Conservation (phyloP, 2,797 vertebrate genomes). For the Peromyscus attwateri region DNA sequence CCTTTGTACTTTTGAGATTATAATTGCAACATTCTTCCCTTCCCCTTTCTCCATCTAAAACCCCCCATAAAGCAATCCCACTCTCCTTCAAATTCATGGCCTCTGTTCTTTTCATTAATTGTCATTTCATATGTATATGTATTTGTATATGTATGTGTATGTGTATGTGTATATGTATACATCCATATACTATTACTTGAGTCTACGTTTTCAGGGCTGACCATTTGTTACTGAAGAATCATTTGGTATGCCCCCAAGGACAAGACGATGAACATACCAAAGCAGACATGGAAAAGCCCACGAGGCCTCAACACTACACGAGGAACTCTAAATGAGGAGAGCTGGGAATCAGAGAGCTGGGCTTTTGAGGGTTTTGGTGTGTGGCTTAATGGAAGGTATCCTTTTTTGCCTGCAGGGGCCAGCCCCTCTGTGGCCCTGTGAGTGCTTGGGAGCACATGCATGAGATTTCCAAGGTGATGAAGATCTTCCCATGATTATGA, state of each 20-base stretch:
- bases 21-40: background rate
- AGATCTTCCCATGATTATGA: background rate
- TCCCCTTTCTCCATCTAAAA: background rate
- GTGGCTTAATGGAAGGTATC: background rate
- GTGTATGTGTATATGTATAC: background rate
- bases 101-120: background rate
- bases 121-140: background rate
- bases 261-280: background rate
- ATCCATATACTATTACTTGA: background rate
- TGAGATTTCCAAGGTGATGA: background rate
- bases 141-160: background rate
- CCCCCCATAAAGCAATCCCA: background rate
- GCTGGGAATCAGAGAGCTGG: background rate
- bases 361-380: background rate
- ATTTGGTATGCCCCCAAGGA: background rate
- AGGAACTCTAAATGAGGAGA: background rate
- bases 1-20: background rate
- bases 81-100: background rate
- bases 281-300: background rate
- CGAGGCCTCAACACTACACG: background rate
- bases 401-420: background rate
- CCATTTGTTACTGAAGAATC: background rate
- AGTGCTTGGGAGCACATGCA: background rate
- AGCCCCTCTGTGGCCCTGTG: background rate
- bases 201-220: background rate